phyloP scores from a whole-genome alignment of 2,888 invertebrate species.

The Opisthograptis luteolata region DNA sequence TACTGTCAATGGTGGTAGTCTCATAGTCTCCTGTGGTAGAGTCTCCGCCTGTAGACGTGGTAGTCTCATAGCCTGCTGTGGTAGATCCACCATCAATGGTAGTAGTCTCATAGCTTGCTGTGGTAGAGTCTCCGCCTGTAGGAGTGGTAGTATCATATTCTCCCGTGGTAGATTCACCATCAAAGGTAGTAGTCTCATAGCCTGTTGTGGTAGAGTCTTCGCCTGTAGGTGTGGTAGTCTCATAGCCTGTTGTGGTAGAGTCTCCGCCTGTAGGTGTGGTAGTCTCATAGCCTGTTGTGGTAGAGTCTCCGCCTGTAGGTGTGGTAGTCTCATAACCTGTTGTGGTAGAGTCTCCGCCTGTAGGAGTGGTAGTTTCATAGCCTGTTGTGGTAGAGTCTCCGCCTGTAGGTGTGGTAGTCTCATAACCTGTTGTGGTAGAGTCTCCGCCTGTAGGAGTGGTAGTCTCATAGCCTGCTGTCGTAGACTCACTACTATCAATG shows the following conservation, averaged over 20 bases:
- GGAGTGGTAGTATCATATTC: background rate
- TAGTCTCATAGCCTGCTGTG: background rate
- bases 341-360: no score
- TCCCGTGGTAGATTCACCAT: background rate
- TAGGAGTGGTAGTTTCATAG: no score
- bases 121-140: background rate
- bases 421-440: background rate
- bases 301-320: no score
- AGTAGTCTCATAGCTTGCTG: background rate
- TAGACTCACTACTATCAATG: background rate
- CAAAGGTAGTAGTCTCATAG: background rate
- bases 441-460: background rate
- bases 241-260: slow-evolving; percentile 4
- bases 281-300: background rate
- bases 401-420: slow-evolving; percentile 3
- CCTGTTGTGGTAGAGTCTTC: slow-evolving; percentile 14
- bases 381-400: no score
- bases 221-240: no score
- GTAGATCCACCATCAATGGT: no score
- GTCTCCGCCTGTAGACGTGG: no score
- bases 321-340: no score
- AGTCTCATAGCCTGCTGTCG: background rate
- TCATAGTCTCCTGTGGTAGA: no score
- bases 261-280: slow-evolving; percentile 9
- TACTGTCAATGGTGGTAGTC: no score